Base-by-base conservation (phyloP, 1,140 invertebrate genomes). In the Psix sp. region DNA sequence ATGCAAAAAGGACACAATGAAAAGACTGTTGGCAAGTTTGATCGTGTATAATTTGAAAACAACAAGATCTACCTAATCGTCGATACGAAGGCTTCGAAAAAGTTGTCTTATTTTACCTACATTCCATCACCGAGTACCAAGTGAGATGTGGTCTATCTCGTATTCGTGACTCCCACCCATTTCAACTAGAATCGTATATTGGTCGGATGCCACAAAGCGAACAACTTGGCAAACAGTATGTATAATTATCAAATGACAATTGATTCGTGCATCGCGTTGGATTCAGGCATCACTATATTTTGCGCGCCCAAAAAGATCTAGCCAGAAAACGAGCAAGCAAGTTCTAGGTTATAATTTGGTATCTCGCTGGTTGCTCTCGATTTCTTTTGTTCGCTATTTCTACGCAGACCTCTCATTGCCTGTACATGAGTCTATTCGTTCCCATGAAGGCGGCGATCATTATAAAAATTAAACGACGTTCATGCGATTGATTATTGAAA, bases 401-500 rank as follows among this genome's bases (percentile, higher is more conserved):
- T 51, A 60, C 57, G 39, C 62, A 72, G 62, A 57, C 74, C 67
- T 38, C 57, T 76, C 70, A 76, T 76, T 72, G 68, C 56, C 54
- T 6, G 51, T 66, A 40, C 52, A 65, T 40, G 66, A 66, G 49
- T 66, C 48, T 56, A 65, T 54, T 66, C 67, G 62, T 82, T 81
- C 80, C 81, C 79, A 79, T 80, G 79, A 74, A 79, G 77, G 71
- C 80, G 81, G 78, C 56, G 72, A 76, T 87, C 80, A 84, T 87
- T 85, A 84, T 85, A 85, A 83, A 87, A 86, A 86, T 87, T 86
- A 87, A 87, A 87, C 84, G 84, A 84, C 82, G 84, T 83, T 86
- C 86, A 86, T 86, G 66, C 85, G 84, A 86, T 87, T 87, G 85
- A 87, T 86, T 84, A 86, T 87, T 84, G 78, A 85, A 87, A 87